Evolutionary conservation across 2,797 vertebrate species (phyloP), one percentile per base, ranked within the genome.

Genomic region (Betta splendens): DNA sequence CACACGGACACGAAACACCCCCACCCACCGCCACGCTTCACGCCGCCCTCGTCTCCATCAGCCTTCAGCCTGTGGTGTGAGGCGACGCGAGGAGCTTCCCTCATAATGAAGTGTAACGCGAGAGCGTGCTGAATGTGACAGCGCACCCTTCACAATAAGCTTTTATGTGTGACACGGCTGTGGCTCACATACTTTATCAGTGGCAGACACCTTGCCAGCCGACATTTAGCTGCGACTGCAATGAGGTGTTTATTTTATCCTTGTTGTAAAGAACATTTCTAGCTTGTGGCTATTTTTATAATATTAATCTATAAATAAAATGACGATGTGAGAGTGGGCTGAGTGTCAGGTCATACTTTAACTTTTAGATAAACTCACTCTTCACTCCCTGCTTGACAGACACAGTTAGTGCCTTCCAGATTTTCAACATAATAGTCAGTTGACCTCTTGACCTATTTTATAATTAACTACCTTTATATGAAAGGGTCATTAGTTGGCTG

Each of bases 391-490:
- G n/a, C n/a, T n/a, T n/a, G n/a, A n/a, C n/a, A n/a, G 38, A 42
- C 32, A 3, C 37, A 59, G 52, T 51, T 7, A 18, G 31, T 52
- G 25, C 44, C 40, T 35, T 62, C 40, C 33, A 59, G n/a, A 60
- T 59, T 60, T 31, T n/a, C 29, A 35, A 18, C 31, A 20, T 67
- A 47, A 63, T 52, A 17, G 39, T 43, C 75, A 49, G 26, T 66
- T 69, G 50, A 7, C 44, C 60, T 54, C 58, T 60, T 76, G 69
- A 65, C 58, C 64, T 59, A 64, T 80, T 36, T 47, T 40, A 64
- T 73, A 59, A 32, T 57, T 45, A 16, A 68, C 38, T 25, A 33
- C 48, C 35, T 39, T 63, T 40, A 64, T 66, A 31, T 79, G 52
- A 64, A n/a, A 25, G 43, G 10, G 7, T 57, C 23, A 57, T 81